phyloP scores from a whole-genome alignment of 2,797 vertebrate species.

The Dipus sagitta region DNA sequence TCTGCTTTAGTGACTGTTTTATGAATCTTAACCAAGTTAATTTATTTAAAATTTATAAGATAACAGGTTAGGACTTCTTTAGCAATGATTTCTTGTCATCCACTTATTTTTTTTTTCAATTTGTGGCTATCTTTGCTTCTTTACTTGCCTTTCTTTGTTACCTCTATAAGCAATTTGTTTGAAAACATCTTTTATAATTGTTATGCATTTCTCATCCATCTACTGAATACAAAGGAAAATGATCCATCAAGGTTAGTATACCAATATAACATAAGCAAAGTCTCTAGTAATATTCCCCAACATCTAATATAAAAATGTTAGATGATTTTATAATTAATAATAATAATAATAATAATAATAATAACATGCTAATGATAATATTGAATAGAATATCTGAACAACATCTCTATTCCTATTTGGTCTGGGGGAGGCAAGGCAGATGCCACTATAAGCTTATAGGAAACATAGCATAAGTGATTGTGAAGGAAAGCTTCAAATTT shows the following conservation, averaged over 20 bases:
- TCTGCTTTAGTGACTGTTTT: not conserved
- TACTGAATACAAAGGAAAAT: not conserved
- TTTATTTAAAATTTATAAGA: not conserved
- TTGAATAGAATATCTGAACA: not conserved
- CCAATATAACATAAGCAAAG: not conserved
- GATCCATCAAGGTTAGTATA: not conserved
- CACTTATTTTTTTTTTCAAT: not conserved
- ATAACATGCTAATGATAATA: not conserved
- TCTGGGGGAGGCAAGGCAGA: not conserved
- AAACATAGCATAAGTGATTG: rapidly evolving
- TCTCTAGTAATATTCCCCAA: rapidly evolving
- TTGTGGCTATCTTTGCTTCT: not conserved
- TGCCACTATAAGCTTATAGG: rapidly evolving
- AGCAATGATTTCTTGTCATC: not conserved
- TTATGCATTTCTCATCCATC: not conserved
- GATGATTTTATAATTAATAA: not conserved
- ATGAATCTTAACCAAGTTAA: not conserved
- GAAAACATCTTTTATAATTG: not conserved
- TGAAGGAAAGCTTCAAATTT: not conserved
- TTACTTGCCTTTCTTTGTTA: not conserved
- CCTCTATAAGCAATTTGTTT: not conserved
- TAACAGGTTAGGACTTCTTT: not conserved
- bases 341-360: not conserved
- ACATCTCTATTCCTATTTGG: not conserved
- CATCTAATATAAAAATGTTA: not conserved